Conservation (phyloP, 2,113 vertebrate species). For the Elachura formosa region DNA sequence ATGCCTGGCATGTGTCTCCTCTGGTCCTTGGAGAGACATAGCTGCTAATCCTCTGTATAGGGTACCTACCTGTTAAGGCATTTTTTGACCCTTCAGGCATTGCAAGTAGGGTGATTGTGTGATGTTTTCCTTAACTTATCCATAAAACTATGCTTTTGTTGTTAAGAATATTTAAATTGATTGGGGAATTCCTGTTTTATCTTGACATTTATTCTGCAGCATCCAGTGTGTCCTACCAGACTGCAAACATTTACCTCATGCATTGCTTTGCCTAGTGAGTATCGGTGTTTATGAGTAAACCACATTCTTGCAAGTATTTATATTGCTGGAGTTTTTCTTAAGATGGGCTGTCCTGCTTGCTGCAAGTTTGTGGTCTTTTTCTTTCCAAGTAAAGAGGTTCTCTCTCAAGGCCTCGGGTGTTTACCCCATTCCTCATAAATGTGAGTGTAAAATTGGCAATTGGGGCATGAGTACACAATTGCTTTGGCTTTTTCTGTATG, state of each 20-base stretch:
- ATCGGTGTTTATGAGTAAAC: background rate
- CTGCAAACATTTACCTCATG: background rate
- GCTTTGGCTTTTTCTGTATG: too few relatives aligned
- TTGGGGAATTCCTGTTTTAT: background rate
- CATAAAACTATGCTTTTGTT: background rate
- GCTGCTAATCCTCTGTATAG: background rate
- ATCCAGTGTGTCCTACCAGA: background rate
- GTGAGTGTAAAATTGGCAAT: too few relatives aligned
- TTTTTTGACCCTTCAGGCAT: background rate
- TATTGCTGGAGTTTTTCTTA: background rate
- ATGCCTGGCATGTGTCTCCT: background rate
- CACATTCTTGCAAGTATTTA: background rate
- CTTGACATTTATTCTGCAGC: background rate
- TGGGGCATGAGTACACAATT: too few relatives aligned
- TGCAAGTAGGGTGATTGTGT: background rate
- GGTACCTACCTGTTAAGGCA: rapidly evolving
- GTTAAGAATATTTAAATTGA: background rate
- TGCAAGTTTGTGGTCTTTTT: background rate
- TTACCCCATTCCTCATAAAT: too few relatives aligned
- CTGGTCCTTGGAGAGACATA: rapidly evolving
- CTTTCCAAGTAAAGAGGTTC: too few relatives aligned
- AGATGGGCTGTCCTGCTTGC: background rate
- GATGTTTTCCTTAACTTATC: background rate
- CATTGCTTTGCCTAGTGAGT: background rate
- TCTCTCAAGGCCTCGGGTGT: too few relatives aligned